Conservation (phyloP, 2,113 vertebrate genomes). For the Diglossa brunneiventris region DNA sequence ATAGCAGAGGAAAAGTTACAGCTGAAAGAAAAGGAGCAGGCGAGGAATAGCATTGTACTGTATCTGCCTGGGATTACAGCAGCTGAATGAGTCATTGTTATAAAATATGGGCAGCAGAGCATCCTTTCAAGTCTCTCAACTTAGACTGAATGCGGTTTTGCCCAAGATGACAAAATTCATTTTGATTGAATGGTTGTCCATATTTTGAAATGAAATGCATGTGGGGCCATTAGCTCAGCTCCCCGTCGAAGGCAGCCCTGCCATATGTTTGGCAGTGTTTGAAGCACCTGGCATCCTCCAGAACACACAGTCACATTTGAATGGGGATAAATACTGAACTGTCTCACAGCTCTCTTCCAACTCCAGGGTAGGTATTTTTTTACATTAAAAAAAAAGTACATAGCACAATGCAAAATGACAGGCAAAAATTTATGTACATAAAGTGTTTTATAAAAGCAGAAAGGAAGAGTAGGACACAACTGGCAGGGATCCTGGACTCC, state of each 20-base stretch:
- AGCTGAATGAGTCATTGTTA: slow-evolving; percentile 40
- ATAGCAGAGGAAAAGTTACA: slow-evolving; percentile 49
- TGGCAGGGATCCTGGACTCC: not conserved
- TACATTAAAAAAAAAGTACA: not conserved
- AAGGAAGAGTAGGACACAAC: not conserved
- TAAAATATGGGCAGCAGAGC: not conserved
- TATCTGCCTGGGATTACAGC: slow-evolving; percentile 36
- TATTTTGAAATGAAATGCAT: slow-evolving; percentile 55
- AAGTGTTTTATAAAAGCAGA: not conserved
- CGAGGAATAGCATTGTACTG: slow-evolving; percentile 34
- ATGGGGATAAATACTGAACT: slow-evolving; percentile 33
- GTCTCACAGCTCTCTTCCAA: not conserved
- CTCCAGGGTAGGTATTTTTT: slow-evolving; percentile 12
- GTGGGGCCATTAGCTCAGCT: slow-evolving; percentile 28
- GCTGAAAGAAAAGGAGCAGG: slow-evolving; percentile 36
- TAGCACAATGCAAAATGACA: not conserved
- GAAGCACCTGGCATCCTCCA: slow-evolving; percentile 33
- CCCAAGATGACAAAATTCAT: slow-evolving; percentile 59
- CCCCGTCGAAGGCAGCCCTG: not conserved
- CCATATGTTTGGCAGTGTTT: slow-evolving; percentile 30
- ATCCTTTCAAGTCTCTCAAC: slow-evolving; percentile 55
- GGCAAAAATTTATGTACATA: not conserved
- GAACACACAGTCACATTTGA: slow-evolving; percentile 24
- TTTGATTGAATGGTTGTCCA: slow-evolving; percentile 18
- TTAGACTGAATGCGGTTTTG: slow-evolving; percentile 29